These are phyloP conservation scores for Taurulus bubalis DNA, from an alignment of 2,113 vertebrate genomes.

Conservation along the genomic window DNA sequence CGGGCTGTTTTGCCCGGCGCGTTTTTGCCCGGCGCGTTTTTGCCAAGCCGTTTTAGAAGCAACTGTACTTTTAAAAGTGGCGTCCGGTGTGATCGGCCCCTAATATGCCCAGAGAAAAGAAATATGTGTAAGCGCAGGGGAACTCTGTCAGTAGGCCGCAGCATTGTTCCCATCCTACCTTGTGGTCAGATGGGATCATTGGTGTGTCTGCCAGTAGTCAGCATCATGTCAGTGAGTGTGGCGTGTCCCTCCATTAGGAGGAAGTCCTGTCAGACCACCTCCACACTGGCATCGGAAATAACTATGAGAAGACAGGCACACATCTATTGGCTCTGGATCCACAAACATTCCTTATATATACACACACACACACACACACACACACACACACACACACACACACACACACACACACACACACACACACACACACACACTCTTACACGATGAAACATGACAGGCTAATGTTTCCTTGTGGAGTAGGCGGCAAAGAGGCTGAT, in stretches of 20 bases:
- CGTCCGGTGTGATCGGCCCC: no score
- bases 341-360: no score
- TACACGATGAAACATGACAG: not conserved
- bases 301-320: slow-evolving; percentile 29
- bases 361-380: no score
- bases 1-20: no score
- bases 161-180: slow-evolving; percentile 13
- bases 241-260: slow-evolving; percentile 45
- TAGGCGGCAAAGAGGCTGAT: not conserved
- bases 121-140: not conserved
- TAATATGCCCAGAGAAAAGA: not conserved
- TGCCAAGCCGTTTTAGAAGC: no score
- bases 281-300: slow-evolving; percentile 27
- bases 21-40: no score
- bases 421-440: no score
- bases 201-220: slow-evolving; percentile 31
- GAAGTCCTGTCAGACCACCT: slow-evolving; percentile 48
- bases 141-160: slow-evolving; percentile 22
- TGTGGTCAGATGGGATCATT: slow-evolving; percentile 35
- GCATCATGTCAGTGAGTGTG: slow-evolving; percentile 40
- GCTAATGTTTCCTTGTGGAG: not conserved
- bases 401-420: no score
- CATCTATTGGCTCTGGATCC: not conserved
- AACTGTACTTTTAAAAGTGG: no score
- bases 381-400: no score